A percentile compares a stretch with the other conserved stretches of the same genome.
Conservation (phyloP, 30 jellyfish, hydroid and myxozoan genomes). For the Rhopilema esculentum region DNA sequence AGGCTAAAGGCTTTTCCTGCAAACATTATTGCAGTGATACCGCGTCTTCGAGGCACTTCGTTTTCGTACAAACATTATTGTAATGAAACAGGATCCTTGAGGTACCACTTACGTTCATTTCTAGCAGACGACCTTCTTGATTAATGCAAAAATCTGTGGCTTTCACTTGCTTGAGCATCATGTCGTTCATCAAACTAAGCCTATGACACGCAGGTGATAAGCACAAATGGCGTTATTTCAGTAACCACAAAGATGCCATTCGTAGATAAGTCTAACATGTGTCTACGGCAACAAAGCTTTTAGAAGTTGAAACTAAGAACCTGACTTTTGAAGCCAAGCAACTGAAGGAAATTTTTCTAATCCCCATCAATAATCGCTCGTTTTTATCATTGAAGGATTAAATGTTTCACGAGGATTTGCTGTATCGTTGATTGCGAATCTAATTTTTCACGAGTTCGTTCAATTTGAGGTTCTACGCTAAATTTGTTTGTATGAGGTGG, state of each 20-base stretch:
- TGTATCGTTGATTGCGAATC: background rate
- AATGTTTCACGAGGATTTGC: conserved; percentile 28
- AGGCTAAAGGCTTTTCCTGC: no score
- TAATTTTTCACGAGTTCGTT: background rate
- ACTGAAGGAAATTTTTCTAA: conserved; percentile 7
- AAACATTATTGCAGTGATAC: no score
- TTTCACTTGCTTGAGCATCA: background rate
- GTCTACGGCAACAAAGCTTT: conserved; percentile 21
- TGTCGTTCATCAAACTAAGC: background rate
- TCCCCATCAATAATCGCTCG: background rate
- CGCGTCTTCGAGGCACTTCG: background rate
- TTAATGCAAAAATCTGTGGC: background rate
- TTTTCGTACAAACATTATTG: background rate
- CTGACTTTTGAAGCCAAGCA: conserved; percentile 18
- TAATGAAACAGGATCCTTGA: background rate
- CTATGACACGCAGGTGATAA: background rate
- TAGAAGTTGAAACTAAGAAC: background rate
- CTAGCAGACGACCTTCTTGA: background rate
- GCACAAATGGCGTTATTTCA: background rate
- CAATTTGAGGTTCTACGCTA: conserved; percentile 1
- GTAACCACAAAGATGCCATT: background rate
- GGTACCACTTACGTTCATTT: background rate
- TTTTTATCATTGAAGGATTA: conserved; percentile 32
- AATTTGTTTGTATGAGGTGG: conserved; percentile 22
- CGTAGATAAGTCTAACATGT: background rate